Conservation (phyloP, 2,888 invertebrate species). For the Nomada ferruginata region DNA sequence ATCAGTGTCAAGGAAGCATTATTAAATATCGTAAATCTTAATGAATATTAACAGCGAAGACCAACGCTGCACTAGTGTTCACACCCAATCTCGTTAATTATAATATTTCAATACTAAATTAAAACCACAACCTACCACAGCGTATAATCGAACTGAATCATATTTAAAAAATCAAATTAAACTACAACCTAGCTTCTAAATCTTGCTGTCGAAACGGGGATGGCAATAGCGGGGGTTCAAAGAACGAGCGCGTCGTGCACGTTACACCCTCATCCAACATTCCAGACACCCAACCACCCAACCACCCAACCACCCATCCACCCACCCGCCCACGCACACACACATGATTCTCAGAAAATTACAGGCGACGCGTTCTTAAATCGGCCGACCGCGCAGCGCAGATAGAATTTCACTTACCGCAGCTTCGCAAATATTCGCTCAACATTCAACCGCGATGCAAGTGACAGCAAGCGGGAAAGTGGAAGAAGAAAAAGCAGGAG, state of each 20-base stretch:
- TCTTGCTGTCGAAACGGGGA: not conserved
- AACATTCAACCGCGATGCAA: constrained; percentile 67
- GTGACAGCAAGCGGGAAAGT: constrained; percentile 63
- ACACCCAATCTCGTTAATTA: too few relatives aligned
- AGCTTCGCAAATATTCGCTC: constrained; percentile 70
- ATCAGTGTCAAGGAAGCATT: too few relatives aligned
- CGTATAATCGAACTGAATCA: not conserved
- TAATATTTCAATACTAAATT: too few relatives aligned
- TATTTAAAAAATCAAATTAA: too few relatives aligned
- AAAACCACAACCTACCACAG: too few relatives aligned
- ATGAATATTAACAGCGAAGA: too few relatives aligned
- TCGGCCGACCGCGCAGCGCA: constrained; percentile 51
- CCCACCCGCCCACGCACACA: not conserved
- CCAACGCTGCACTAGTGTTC: too few relatives aligned
- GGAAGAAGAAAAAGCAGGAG: not conserved
- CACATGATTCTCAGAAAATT: constrained; percentile 59
- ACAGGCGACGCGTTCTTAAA: constrained; percentile 61
- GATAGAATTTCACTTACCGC: constrained; percentile 70
- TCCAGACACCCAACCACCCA: constrained; percentile 1
- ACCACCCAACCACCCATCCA: too few relatives aligned
- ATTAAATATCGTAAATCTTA: too few relatives aligned
- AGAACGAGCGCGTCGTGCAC: not conserved
- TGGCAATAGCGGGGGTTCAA: not conserved
- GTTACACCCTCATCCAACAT: constrained; percentile 36
- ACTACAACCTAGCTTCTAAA: not conserved